These are phyloP conservation scores for Leptopilina clavipes DNA, from an alignment of 1,140 invertebrate species.

Conservation along the genomic window DNA sequence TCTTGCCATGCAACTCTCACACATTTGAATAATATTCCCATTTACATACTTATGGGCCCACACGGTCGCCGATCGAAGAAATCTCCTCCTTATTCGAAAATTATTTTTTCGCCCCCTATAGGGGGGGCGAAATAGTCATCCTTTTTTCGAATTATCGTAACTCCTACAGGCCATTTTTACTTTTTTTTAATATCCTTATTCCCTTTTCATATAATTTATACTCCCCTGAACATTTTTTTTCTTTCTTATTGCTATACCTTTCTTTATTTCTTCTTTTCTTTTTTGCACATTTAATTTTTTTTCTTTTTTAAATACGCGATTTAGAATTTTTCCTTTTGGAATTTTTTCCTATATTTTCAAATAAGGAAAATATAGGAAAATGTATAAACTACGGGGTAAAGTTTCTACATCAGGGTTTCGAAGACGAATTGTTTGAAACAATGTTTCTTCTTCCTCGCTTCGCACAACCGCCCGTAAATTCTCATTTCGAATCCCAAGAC, in stretches of 20 bases:
- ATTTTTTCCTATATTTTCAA: no score
- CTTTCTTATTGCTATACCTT: conserved; percentile 36
- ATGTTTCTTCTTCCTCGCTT: conserved; percentile 67
- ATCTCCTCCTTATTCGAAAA: conserved; percentile 35
- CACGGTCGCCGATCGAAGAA: conserved; percentile 46
- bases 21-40: conserved; percentile 66
- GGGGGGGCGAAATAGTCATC: no score
- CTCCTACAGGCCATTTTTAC: conserved; percentile 34
- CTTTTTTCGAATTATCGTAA: conserved; percentile 1
- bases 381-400: conserved; percentile 39
- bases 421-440: conserved; percentile 75
- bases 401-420: conserved; percentile 52
- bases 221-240: conserved; percentile 41
- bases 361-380: no score
- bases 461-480: conserved; percentile 71
- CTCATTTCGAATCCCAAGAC: conserved; percentile 74
- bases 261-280: background rate
- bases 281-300: background rate
- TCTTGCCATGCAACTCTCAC: conserved; percentile 47
- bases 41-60: conserved; percentile 66
- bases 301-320: no score
- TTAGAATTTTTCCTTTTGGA: no score
- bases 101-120: conserved; percentile 17
- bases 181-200: conserved; percentile 40
- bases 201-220: conserved; percentile 22